Evolutionary conservation across 2,888 invertebrate genomes (phyloP).

Genomic region (Mongoloraphidia duomilia): DNA sequence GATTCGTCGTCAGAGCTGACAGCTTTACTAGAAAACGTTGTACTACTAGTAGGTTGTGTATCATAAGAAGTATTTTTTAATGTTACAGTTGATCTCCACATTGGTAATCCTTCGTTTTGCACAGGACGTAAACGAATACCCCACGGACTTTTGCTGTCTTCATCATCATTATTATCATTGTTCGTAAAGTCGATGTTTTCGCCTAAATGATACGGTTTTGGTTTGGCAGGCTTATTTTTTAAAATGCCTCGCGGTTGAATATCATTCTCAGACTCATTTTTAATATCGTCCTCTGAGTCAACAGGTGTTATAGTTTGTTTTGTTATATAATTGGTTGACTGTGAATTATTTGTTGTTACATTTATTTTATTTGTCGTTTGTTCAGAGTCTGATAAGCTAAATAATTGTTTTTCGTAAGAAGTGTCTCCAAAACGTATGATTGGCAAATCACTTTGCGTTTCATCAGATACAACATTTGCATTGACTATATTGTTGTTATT

Average conservation of each 20-base stretch:
- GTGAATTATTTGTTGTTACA: neutral
- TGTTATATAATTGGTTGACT: too few species aligned
- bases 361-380: neutral
- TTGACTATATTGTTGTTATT: slow-evolving; percentile 21
- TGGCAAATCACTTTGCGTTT: slow-evolving; percentile 31
- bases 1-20: slow-evolving; percentile 13
- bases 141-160: slow-evolving; percentile 26
- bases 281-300: slow-evolving; percentile 14
- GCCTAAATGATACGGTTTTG: slow-evolving; percentile 59
- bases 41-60: slow-evolving; percentile 5
- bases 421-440: slow-evolving; percentile 53
- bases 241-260: slow-evolving; percentile 51
- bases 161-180: slow-evolving; percentile 17
- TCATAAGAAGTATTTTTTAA: slow-evolving; percentile 25
- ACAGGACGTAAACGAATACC: slow-evolving; percentile 34
- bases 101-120: slow-evolving; percentile 22
- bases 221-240: slow-evolving; percentile 59
- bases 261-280: slow-evolving; percentile 22
- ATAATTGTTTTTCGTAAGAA: slow-evolving; percentile 30
- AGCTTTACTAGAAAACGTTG: slow-evolving; percentile 1
- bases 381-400: slow-evolving; percentile 17
- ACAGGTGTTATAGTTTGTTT: neutral
- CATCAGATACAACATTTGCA: too few species aligned
- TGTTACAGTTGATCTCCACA: slow-evolving; percentile 32
- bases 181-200: slow-evolving; percentile 40